Evolutionary conservation across 2,113 vertebrate species (phyloP).

Genomic region (Brachyistius frenatus): DNA sequence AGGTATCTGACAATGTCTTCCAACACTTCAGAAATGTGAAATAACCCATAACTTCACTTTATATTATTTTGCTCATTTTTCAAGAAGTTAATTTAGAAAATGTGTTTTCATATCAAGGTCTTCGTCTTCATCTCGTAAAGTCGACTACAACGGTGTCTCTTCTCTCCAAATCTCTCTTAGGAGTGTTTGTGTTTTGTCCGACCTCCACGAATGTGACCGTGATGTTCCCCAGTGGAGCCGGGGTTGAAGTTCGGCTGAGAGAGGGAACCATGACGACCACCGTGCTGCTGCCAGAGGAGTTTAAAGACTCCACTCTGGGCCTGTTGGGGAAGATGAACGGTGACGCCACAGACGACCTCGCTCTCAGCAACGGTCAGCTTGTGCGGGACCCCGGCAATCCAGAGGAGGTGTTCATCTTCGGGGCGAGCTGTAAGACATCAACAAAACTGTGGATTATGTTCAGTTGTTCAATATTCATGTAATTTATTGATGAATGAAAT

Average conservation of each 20-base stretch:
- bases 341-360: slow-evolving; percentile 84
- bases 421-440: slow-evolving; percentile 89
- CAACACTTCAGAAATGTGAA: too few species aligned
- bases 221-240: slow-evolving; percentile 92
- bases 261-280: slow-evolving; percentile 83
- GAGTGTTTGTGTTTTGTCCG: slow-evolving; percentile 88
- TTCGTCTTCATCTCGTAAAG: too few species aligned
- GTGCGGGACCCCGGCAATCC: slow-evolving; percentile 68
- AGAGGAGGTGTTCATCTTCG: slow-evolving; percentile 86
- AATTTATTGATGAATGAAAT: too few species aligned
- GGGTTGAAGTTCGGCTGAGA: slow-evolving; percentile 85
- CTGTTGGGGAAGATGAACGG: slow-evolving; percentile 91
- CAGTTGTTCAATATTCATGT: not conserved
- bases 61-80: not conserved
- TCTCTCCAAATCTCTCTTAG: slow-evolving; percentile 68
- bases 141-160: too few species aligned
- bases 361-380: slow-evolving; percentile 78
- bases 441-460: not conserved
- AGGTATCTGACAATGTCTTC: too few species aligned
- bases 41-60: too few species aligned
- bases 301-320: slow-evolving; percentile 83
- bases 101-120: too few species aligned
- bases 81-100: too few species aligned
- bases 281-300: slow-evolving; percentile 88
- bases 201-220: slow-evolving; percentile 82